Evolutionary conservation across 2,797 vertebrate genomes (phyloP).

Genomic region (Manis crassicaudata): DNA sequence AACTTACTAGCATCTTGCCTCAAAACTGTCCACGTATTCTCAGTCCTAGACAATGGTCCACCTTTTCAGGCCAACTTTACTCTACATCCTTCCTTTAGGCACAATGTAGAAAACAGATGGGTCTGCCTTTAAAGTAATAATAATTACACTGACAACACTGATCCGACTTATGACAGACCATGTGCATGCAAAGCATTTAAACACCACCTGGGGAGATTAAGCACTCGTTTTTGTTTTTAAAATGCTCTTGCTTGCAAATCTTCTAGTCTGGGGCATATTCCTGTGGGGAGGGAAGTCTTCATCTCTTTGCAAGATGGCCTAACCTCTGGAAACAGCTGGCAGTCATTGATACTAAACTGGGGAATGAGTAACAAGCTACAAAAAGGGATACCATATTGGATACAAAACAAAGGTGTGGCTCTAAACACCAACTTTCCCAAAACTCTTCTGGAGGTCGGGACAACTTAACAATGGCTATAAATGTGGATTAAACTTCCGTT

Average conservation of each 20-base stretch:
- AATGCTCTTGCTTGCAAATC: background rate
- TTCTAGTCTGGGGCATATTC: background rate
- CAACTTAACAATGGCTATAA: background rate
- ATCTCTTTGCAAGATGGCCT: background rate
- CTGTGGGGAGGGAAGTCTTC: background rate
- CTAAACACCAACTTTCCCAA: background rate
- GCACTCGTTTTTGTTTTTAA: background rate
- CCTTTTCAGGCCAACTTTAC: background rate
- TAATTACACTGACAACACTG: background rate
- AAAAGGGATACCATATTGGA: slow-evolving; percentile 6
- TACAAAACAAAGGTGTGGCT: slow-evolving; percentile 30
- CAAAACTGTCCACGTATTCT: background rate
- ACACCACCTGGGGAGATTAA: background rate
- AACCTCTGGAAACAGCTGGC: background rate
- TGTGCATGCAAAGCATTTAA: background rate
- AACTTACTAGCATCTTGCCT: background rate
- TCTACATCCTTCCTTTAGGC: background rate
- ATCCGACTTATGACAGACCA: background rate
- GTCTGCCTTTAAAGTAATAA: background rate
- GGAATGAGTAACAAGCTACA: background rate
- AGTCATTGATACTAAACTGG: background rate
- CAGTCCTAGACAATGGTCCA: background rate
- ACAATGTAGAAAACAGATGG: background rate
- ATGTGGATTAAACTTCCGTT: background rate
- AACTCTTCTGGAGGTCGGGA: background rate